Base-by-base conservation (phyloP, 2,797 vertebrate species). In the Merluccius polli region DNA sequence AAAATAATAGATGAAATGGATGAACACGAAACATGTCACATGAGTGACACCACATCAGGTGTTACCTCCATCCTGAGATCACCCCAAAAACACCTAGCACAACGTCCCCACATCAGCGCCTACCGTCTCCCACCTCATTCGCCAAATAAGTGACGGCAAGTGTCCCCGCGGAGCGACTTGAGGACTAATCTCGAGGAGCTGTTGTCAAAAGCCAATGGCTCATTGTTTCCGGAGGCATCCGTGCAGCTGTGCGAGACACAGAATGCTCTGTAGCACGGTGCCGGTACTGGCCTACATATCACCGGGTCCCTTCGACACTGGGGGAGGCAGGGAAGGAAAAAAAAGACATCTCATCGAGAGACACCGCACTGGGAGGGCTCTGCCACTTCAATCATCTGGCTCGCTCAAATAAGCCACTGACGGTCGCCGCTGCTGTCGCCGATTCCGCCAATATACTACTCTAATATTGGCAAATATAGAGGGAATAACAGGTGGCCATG, bases 241-340 rank as follows among this genome's bases (percentile, higher is more conserved):
- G 81, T 77, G 83, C 90, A 90, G 90, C 90, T 84, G 91, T 86
- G 88, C 75, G 41, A 88, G 87, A 92, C 89, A 90, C 86, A 86
- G 84, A 81, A 83, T 68, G 90, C 74, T 83, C 89, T 89, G 89
- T 90, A 89, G 83, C 82, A 82, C 52, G 70, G 86, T 59, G 86
- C 88, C 90, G 90, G 89, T 88, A 89, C 90, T 91, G 91, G 89
- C 90, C 91, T 90, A 91, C 87, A 92, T 92, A 88, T 82, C 73
- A 75, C 79, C 5, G 30, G 65, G 79, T 88, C 88, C 81, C 85
- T 88, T 30, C n/a, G 78, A 88, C 86, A 89, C 84, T 72, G 71
- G 77, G 81, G 52, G n/a, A 59, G 52, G n/a, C 6, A 59, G 8
- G 52, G n/a, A 24, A n/a, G n/a, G 24, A 59, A 59, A 59, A 12